Evolutionary conservation across 92 coral and sea anemone genomes (phyloP), one percentile per base, ranked within the genome.

Genomic region (Epizoanthus stellaris): DNA sequence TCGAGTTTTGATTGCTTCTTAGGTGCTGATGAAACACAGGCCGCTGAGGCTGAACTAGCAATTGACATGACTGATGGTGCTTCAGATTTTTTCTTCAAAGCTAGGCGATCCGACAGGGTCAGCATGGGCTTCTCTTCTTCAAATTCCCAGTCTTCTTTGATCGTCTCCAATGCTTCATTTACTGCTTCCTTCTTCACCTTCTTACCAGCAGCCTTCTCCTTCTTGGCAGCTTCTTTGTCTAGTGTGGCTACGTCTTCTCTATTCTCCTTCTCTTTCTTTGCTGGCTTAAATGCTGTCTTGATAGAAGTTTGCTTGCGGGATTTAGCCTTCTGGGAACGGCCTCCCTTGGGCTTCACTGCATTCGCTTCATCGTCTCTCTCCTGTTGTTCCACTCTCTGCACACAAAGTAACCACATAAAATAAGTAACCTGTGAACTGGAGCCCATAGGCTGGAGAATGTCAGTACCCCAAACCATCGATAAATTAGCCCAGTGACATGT

Each of bases 251-350:
- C 21, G 17, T 30, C 17, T 59, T 62, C 57, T 40, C 56, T 76
- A 42, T 57, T 63, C 52, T 2, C 66, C 20, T 76, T 77, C 7
- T 45, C 83, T 15, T 62, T 63, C 25, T 25, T 23, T 1, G 23
- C 19, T 17, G 52, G 71, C 13, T 79, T 79, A n/a, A 62, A 79
- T 11, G 83, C 71, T 10, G 71, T 70, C 60, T 79, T 79, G 83
- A 79, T 70, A 42, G 83, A n/a, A 2, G 83, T 79, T 79, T 79
- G 83, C 83, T 79, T 79, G 67, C 83, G 72, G 15, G 72, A 45
- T 45, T 79, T 79, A 59, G 83, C 25, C 42, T 79, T 79, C 59
- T 79, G 83, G 23, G 72, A 62, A 43, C 83, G 83, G 15, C 71
- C 72, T 3, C 71, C 14, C 40, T 79, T 79, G 39, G 83, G 58